Evolutionary conservation across 2,797 vertebrate genomes (phyloP).

Genomic region (Schizopygopsis malacanthus): DNA sequence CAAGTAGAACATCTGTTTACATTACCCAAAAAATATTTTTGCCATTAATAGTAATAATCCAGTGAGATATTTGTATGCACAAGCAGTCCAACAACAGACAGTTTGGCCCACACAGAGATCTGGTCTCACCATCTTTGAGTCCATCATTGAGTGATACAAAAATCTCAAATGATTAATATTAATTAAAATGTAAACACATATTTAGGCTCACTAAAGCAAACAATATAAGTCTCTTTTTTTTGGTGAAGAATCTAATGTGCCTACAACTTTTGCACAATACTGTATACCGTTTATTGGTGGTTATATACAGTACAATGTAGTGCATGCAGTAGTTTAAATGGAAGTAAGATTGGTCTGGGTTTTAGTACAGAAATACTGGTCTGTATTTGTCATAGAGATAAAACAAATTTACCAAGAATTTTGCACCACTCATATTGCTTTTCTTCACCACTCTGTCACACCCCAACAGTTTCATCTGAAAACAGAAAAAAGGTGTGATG

Average conservation of each 20-base stretch:
- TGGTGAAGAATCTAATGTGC: not conserved
- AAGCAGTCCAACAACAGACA: not conserved
- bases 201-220: not conserved
- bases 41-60: not conserved
- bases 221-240: not conserved
- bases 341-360: not conserved
- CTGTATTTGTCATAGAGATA: not conserved
- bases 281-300: not conserved
- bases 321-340: not conserved
- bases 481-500: constrained; percentile 41
- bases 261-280: too few relatives aligned
- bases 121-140: not conserved
- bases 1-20: not conserved
- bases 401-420: constrained; percentile 87
- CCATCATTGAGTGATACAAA: not conserved
- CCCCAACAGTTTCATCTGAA: constrained; percentile 62
- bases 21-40: not conserved
- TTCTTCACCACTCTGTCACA: constrained; percentile 69
- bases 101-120: not conserved
- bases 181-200: not conserved
- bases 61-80: not conserved
- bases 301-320: not conserved
- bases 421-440: constrained; percentile 82
- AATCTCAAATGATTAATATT: not conserved
- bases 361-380: too few relatives aligned